A percentile compares a stretch with the other conserved stretches of the same genome.
Conservation (phyloP, 1,140 invertebrate species). For the Gryllus bimaculatus region DNA sequence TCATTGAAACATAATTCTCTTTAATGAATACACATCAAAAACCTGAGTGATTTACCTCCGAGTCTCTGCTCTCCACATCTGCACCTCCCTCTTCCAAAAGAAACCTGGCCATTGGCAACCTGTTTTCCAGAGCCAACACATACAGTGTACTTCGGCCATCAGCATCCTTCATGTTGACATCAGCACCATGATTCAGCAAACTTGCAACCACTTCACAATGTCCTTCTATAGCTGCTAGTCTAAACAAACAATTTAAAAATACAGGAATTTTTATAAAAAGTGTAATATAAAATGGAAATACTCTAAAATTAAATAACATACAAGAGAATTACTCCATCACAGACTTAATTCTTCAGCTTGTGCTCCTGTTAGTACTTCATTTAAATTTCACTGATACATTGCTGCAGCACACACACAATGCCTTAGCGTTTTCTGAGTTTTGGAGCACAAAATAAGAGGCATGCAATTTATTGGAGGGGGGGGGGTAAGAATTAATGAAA, state of each 20-base stretch:
- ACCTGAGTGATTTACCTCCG: constrained; percentile 53
- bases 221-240: constrained; percentile 20
- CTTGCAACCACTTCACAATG: constrained; percentile 44
- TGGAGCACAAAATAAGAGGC: too few relatives aligned
- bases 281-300: too few relatives aligned
- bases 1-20: background rate
- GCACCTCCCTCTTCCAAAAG: constrained; percentile 68
- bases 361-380: too few relatives aligned
- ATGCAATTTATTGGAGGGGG: too few relatives aligned
- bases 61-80: constrained; percentile 76
- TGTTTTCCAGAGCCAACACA: constrained; percentile 83
- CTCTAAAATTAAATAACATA: too few relatives aligned
- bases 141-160: constrained; percentile 88
- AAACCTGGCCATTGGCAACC: constrained; percentile 72
- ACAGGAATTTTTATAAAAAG: background rate
- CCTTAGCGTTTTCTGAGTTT: too few relatives aligned
- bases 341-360: too few relatives aligned
- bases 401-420: too few relatives aligned
- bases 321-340: too few relatives aligned
- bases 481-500: too few relatives aligned
- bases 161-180: constrained; percentile 82
- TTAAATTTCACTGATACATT: too few relatives aligned
- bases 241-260: constrained; percentile 10
- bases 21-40: constrained; percentile 29
- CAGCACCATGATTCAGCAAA: constrained; percentile 64